Conservation (phyloP, 1,140 invertebrate species). For the Gryon sp. region DNA sequence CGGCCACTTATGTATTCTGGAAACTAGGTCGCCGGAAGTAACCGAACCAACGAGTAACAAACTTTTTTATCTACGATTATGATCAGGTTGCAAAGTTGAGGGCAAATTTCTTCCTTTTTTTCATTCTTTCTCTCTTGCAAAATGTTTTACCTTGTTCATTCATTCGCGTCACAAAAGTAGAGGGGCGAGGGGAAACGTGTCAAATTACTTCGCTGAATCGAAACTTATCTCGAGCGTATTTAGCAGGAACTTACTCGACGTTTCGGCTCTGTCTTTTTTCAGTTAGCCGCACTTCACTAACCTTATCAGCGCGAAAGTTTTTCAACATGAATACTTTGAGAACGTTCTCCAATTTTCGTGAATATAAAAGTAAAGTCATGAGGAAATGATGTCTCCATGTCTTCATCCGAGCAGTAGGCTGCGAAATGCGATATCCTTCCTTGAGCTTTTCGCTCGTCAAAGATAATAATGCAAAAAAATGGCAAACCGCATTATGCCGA, state of each 20-base stretch:
- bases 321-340: slow-evolving; percentile 22
- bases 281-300: slow-evolving; percentile 18
- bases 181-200: too few species aligned
- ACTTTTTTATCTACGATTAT: slow-evolving; percentile 22
- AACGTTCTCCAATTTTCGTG: slow-evolving; percentile 36
- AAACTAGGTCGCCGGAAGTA: slow-evolving; percentile 16
- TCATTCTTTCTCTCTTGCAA: neutral
- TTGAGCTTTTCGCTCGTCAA: slow-evolving; percentile 6
- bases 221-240: slow-evolving; percentile 37
- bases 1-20: neutral
- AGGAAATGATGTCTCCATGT: slow-evolving; percentile 29
- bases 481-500: too few species aligned
- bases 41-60: slow-evolving; percentile 14
- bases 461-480: slow-evolving; percentile 16
- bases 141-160: neutral
- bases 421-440: slow-evolving; percentile 25
- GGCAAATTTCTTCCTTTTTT: slow-evolving; percentile 2
- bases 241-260: slow-evolving; percentile 33
- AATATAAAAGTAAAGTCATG: slow-evolving; percentile 36
- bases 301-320: slow-evolving; percentile 36
- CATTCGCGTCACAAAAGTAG: slow-evolving; percentile 16
- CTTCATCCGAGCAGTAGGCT: neutral
- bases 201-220: slow-evolving; percentile 18
- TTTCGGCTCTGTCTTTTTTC: slow-evolving; percentile 34
- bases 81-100: slow-evolving; percentile 8